These are phyloP conservation scores for Tragelaphus buxtoni DNA, from an alignment of 2,113 vertebrate species.

Conservation along the genomic window DNA sequence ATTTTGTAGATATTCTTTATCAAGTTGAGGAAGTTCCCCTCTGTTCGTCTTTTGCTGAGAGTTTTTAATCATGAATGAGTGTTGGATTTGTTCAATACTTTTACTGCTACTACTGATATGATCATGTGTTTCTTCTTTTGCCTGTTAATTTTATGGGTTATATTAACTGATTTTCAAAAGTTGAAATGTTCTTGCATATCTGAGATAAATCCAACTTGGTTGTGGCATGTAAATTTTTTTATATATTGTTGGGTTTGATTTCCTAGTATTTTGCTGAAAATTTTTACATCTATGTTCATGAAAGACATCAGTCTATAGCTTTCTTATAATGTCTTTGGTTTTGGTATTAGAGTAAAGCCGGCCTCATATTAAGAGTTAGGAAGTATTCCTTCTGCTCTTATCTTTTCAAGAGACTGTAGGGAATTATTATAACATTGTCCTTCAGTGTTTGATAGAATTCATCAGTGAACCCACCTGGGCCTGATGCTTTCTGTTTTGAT, in stretches of 20 bases:
- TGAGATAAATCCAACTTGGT: background rate
- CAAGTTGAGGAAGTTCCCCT: background rate
- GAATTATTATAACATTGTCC: background rate
- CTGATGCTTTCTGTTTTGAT: background rate
- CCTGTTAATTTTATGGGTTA: background rate
- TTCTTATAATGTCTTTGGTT: background rate
- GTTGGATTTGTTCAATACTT: background rate
- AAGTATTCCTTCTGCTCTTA: background rate
- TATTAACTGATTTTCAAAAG: background rate
- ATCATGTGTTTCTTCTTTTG: background rate
- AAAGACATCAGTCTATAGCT: background rate
- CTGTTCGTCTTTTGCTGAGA: background rate
- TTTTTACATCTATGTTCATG: background rate
- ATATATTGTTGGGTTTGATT: background rate
- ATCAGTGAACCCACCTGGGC: background rate
- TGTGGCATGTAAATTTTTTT: background rate
- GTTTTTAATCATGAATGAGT: background rate
- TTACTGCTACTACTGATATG: background rate
- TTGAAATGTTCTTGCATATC: background rate
- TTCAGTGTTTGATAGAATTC: background rate
- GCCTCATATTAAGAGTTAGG: background rate
- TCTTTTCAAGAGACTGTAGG: background rate
- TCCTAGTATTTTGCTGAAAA: background rate
- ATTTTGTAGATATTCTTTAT: background rate
- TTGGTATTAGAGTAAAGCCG: background rate